Percentiles rank a stretch among this genome's conserved stretches.
These are phyloP conservation scores for Drosophila mayaguana DNA, from an alignment of 2,888 invertebrate genomes.

Conservation along the genomic window DNA sequence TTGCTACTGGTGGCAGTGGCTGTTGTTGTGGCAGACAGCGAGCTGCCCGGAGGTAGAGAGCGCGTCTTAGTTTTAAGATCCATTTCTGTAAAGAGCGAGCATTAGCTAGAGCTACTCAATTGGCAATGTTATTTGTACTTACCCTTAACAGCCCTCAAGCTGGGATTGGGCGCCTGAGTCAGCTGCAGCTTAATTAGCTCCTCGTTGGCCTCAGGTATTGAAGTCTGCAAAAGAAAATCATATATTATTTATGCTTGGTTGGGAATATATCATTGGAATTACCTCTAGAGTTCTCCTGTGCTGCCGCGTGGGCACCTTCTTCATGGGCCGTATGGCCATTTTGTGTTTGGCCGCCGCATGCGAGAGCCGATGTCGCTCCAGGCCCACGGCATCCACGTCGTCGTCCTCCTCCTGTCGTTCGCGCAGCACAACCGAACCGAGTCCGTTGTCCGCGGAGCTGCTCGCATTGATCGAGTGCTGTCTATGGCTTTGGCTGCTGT, in stretches of 20 bases:
- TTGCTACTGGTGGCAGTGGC: conserved; percentile 11
- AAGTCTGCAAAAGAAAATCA: conserved; percentile 84
- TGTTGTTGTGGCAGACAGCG: conserved; percentile 62
- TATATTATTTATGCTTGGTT: background rate
- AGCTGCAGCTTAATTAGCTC: conserved; percentile 89
- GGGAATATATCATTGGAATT: conserved; percentile 19
- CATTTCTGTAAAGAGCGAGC: conserved; percentile 39
- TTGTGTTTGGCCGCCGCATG: conserved; percentile 93
- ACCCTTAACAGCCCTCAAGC: conserved; percentile 50
- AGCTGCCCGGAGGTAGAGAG: conserved; percentile 83
- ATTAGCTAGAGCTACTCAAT: background rate
- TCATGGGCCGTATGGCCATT: conserved; percentile 91
- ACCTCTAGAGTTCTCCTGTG: conserved; percentile 88
- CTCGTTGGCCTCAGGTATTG: conserved; percentile 92
- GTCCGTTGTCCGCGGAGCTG: conserved; percentile 59
- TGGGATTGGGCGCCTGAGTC: conserved; percentile 81
- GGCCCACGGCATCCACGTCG: conserved; percentile 81
- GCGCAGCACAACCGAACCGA: conserved; percentile 68
- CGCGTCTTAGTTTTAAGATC: conserved; percentile 82
- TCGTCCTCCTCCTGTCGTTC: conserved; percentile 62
- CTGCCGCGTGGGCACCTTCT: conserved; percentile 90
- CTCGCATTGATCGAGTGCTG: conserved; percentile 58
- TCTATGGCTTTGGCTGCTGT: conserved; percentile 57
- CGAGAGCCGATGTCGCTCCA: conserved; percentile 87
- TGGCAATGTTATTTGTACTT: conserved; percentile 1